Base-by-base conservation (phyloP, 2,888 invertebrate genomes). In the Patella pellucida region DNA sequence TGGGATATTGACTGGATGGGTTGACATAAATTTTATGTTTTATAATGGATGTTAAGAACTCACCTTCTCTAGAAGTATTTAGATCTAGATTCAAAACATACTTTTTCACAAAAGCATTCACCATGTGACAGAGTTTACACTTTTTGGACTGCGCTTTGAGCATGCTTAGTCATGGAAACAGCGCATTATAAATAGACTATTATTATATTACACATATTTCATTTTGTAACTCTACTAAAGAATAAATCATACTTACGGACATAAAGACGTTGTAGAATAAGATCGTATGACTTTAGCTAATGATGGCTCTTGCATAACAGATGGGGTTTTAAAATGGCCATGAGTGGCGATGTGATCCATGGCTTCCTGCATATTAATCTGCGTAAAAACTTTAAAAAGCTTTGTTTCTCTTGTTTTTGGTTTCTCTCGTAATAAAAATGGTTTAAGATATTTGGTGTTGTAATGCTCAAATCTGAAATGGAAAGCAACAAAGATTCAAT, bases 371-470 rank as follows among this genome's bases (percentile, higher is more conserved):
- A 97, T 96, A 31, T 96, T 96, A 84, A 97, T 92, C 89, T 97
- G 97, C 3, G 97, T 96, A 91, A 96, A 97, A 16, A 80, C 80
- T 12, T 78, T 75, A 62, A 84, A 74, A 56, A 85, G 82, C 56
- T 78, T 75, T 0, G 97, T 97, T 91, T 97, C 97, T 87, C 97
- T 93, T 85, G 97, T 97, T 91, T 97, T 97, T 74, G 97, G 97
- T 88, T 97, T 80, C 72, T 90, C 95, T 85, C 96, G 93, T 82
- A 97, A 93, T 85, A 98, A 92, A 88, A 95, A 94, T 31, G 97
- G 97, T 82, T 97, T 94, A 86, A 98, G 95, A 91, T 96, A 98
- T 89, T 95, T 94, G 92, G 96, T 97, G 92, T 98, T 97, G 91
- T 97, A 97, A 85, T 96, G 94, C 91, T 97, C 97, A 91, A 97